These are phyloP conservation scores for Microctonus aethiopoides DNA, from an alignment of 2,888 invertebrate species.

Conservation along the genomic window DNA sequence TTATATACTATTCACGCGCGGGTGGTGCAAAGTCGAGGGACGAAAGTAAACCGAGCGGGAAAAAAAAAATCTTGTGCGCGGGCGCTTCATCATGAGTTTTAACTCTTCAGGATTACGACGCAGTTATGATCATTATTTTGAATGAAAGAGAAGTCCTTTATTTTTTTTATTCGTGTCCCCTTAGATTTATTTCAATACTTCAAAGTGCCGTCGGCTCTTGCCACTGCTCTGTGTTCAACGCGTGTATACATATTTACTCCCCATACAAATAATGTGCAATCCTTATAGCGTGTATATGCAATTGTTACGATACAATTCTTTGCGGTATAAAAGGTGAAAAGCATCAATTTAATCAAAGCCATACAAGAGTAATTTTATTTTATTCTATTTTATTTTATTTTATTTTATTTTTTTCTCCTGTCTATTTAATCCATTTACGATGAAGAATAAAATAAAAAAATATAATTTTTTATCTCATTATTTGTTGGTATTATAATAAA, in stretches of 20 bases:
- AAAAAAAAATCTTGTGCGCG: slow-evolving; percentile 31
- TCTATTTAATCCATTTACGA: neutral
- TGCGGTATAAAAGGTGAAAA: neutral
- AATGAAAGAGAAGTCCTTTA: slow-evolving; percentile 11
- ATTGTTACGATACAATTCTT: neutral
- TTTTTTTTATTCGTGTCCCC: slow-evolving; percentile 13
- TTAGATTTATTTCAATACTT: slow-evolving; percentile 5
- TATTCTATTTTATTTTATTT: no score
- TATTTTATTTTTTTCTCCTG: neutral
- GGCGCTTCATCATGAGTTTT: slow-evolving; percentile 21
- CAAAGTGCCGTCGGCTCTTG: slow-evolving; percentile 29
- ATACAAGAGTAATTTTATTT: neutral
- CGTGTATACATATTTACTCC: neutral
- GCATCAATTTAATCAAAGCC: neutral
- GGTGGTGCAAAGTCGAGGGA: neutral
- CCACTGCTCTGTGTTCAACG: neutral
- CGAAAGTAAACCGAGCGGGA: slow-evolving; percentile 3
- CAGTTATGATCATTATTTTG: slow-evolving; percentile 30
- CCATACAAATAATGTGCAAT: neutral
- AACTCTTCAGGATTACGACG: slow-evolving; percentile 32
- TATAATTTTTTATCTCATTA: neutral
- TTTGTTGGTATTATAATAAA: no score
- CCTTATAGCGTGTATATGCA: neutral
- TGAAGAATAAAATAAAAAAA: neutral
- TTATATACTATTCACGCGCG: slow-evolving; percentile 15